phyloP scores from a whole-genome alignment of 92 coral and sea anemone species.

The Actinernus sp. region DNA sequence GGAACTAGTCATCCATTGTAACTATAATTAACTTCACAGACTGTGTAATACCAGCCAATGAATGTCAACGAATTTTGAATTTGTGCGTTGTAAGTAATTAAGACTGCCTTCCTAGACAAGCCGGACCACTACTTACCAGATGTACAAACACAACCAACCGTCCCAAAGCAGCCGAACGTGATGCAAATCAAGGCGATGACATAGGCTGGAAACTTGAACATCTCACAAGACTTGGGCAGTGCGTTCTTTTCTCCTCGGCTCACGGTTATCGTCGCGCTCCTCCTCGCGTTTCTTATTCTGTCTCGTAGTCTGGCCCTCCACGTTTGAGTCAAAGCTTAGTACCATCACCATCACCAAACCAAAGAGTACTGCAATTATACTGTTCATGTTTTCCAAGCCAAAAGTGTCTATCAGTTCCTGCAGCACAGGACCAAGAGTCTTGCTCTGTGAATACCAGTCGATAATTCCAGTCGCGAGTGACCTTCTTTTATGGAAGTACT shows the following conservation, averaged over 20 bases:
- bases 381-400: conserved; percentile 42
- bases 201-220: conserved; percentile 7
- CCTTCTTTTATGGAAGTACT: conserved; percentile 16
- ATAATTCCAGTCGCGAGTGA: conserved; percentile 39
- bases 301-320: conserved; percentile 1
- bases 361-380: conserved; percentile 20
- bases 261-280: not conserved
- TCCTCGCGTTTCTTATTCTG: not conserved
- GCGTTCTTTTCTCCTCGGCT: not conserved
- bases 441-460: conserved; percentile 5
- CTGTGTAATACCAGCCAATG: too few species aligned
- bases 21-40: too few species aligned
- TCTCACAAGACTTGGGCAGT: conserved; percentile 9
- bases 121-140: conserved; percentile 2
- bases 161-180: conserved; percentile 3
- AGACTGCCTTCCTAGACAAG: not conserved
- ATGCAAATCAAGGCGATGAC: not conserved
- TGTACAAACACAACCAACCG: conserved; percentile 4
- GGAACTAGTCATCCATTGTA: too few species aligned
- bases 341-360: conserved; percentile 11
- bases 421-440: conserved; percentile 23
- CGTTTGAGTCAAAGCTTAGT: conserved; percentile 36
- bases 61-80: too few species aligned
- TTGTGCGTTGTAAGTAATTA: not conserved
- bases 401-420: conserved; percentile 16